A percentile compares a stretch with the other conserved stretches of the same genome.
These are phyloP conservation scores for Bubalus kerabau DNA, from an alignment of 2,113 vertebrate species.

Conservation along the genomic window DNA sequence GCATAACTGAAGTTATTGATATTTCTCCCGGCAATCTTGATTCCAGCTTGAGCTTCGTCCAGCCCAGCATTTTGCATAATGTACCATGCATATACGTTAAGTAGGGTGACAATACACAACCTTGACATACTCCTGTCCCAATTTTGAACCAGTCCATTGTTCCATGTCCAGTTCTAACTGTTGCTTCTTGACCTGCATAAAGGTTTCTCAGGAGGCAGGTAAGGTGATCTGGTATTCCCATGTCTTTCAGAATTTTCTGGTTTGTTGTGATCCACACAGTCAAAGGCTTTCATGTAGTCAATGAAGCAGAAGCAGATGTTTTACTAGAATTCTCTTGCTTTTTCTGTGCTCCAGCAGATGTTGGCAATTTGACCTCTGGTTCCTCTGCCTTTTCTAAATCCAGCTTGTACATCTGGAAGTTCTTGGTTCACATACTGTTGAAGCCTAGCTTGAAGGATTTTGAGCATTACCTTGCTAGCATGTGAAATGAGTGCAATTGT, in stretches of 20 bases:
- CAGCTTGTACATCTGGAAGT: neutral
- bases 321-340: neutral
- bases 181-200: neutral
- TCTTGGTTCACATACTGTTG: neutral
- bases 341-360: neutral
- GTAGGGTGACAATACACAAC: neutral
- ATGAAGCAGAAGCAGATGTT: neutral
- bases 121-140: neutral
- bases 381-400: neutral
- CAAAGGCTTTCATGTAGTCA: neutral
- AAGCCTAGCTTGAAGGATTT: neutral
- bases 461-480: neutral
- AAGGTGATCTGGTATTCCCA: neutral
- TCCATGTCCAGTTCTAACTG: neutral
- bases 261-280: neutral
- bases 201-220: neutral
- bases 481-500: neutral
- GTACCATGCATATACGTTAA: neutral
- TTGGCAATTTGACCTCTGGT: neutral
- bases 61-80: neutral
- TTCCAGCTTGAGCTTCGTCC: neutral
- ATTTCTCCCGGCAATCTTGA: neutral
- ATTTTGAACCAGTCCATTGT: neutral
- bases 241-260: neutral
- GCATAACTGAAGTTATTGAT: neutral